Conservation (phyloP, 2,888 invertebrate species). For the Andrena camellia region DNA sequence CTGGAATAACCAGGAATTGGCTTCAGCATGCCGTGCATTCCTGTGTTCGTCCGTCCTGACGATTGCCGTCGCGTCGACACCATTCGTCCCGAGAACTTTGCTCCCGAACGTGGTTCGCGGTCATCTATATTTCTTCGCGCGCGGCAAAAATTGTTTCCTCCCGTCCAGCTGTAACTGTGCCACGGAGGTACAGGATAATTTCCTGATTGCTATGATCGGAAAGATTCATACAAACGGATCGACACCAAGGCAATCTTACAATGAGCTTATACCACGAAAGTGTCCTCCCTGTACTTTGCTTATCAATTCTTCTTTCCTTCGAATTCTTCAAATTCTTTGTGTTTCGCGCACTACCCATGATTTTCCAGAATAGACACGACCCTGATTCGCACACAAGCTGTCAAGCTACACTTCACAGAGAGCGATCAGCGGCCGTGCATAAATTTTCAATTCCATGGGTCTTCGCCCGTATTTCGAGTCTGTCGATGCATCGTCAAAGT, state of each 20-base stretch:
- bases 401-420: neutral
- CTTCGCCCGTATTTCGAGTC: neutral
- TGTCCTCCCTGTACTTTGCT: too few relatives aligned
- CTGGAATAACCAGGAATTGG: conserved; percentile 68
- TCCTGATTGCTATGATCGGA: neutral
- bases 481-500: conserved; percentile 51
- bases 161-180: neutral
- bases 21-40: conserved; percentile 60
- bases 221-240: neutral
- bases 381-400: neutral
- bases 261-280: too few relatives aligned
- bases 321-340: too few relatives aligned
- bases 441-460: conserved; percentile 6
- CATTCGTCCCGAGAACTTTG: conserved; percentile 51
- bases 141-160: conserved; percentile 28
- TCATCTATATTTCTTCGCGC: conserved; percentile 34
- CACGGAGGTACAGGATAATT: neutral
- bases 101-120: conserved; percentile 30
- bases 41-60: conserved; percentile 46
- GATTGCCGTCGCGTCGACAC: conserved; percentile 40
- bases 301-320: too few relatives aligned
- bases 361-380: too few relatives aligned
- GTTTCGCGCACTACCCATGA: too few relatives aligned
- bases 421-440: neutral
- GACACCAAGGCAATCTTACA: too few relatives aligned